Evolutionary conservation across 2,797 vertebrate species (phyloP), one percentile per base, ranked within the genome.

Genomic region (Antrozous pallidus): DNA sequence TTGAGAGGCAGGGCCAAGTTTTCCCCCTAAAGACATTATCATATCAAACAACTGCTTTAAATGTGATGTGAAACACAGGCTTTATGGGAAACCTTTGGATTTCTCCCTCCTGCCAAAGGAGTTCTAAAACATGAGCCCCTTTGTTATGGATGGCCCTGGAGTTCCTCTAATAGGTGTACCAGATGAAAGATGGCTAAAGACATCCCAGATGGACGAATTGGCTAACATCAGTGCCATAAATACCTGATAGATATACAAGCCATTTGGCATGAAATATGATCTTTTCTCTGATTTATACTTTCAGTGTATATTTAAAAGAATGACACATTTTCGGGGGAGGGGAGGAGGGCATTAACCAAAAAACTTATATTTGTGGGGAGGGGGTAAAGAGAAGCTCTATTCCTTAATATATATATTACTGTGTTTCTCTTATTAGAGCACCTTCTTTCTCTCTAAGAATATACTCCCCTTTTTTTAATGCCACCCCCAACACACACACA

Each of bases 41-140:
- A 90, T 67, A 80, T 92, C 71, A 92, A 94, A 91, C 92, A 92
- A 94, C 63, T 54, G 40, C 81, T 89, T 83, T 90, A 89, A 89
- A 85, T 0, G 7, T 45, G 92, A 81, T 69, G 31, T 1, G 38
- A 93, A 96, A 87, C 63, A 89, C 45, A 90, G 75, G 69, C 78
- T 94, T 94, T 85, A 79, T 91, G 93, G 84, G 95, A 96, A 95
- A 86, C 6, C 90, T 86, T 94, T 80, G 54, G 71, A 54, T 89
- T 86, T 88, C 69, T 78, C 24, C 51, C 36, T 85, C 73, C 67
- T 92, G 85, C 38, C 82, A 91, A 84, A 77, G 56, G 78, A 84
- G 51, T 56, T 96, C 73, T 77, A 83, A 89, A 93, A 93, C 90
- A 96, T 91, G 83, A 86, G 16, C 33, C 8, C 80, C 71, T 90